Base-by-base conservation (phyloP, 2,797 vertebrate genomes). In the Halcyon chelicuti region DNA sequence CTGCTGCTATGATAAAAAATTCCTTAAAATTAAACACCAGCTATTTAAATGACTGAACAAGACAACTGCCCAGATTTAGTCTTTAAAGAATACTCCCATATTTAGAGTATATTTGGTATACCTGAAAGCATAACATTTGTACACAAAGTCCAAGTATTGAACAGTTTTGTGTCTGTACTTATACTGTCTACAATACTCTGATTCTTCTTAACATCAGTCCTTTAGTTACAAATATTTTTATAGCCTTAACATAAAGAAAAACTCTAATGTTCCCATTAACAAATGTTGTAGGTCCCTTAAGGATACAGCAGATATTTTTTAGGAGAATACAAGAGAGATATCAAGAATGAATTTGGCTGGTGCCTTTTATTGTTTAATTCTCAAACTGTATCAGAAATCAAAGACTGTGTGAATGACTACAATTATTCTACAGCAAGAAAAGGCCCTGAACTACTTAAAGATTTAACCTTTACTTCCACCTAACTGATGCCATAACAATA, bases 391-490 rank as follows among this genome's bases (percentile, higher is more conserved):
- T 87, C 75, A 87, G 90, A 96, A 97, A 93, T 93, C 90, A 96
- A 96, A 92, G 88, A 83, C 67, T 42, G 23, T 46, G 87, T 1
- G 29, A 92, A 96, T 91, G 79, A 94, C 90, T 90, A 96, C 93
- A 88, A 96, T 97, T 97, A 97, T 95, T 97, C 93, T 95, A 84
- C 42, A 96, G 94, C 89, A 91, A 95, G 95, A 96, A 97, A 97
- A 96, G 96, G 97, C 96, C 98, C 97, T 92, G 95, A 98, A 97
- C 96, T 97, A 96, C 97, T 97, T 97, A 96, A 97, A 97, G 96
- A 97, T 97, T 96, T 98, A 97, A 98, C 96, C 93, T 98, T 97
- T 97, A 94, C 97, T 96, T 98, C 96, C 97, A 98, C 97, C 97
- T 97, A 96, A 97, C 98, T 96, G 96, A 97, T 97, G 98, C 97